Evolutionary conservation across 2,888 invertebrate genomes (phyloP).

Genomic region (Cryptocephalus primarius): DNA sequence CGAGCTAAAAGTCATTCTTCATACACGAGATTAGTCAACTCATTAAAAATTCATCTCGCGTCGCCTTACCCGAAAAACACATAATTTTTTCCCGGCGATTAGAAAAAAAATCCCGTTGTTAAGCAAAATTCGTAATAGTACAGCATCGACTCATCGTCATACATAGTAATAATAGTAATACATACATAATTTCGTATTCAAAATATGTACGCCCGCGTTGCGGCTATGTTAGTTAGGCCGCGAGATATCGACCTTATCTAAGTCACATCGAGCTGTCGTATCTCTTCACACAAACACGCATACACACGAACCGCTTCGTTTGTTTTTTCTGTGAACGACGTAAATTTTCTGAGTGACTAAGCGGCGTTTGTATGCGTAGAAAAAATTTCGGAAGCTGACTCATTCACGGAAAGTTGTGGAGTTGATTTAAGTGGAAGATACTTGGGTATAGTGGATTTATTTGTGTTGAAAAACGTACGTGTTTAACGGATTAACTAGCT

Average conservation of each 20-base stretch:
- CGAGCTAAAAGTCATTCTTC: no score
- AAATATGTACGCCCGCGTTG: constrained; percentile 3
- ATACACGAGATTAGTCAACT: no score
- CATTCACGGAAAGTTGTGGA: no score
- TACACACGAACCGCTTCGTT: constrained; percentile 17
- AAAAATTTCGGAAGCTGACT: constrained; percentile 2
- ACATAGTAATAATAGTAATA: no score
- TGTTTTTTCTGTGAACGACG: constrained; percentile 15
- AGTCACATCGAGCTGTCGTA: constrained; percentile 17
- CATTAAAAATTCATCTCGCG: no score
- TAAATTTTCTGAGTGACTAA: constrained; percentile 25
- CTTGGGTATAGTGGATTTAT: no score
- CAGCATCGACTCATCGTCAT: no score
- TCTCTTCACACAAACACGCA: constrained; percentile 11
- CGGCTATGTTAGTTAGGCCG: constrained; percentile 18
- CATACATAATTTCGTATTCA: constrained; percentile 18
- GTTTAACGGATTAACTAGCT: no score
- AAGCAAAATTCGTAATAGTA: no score
- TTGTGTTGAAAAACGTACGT: no score
- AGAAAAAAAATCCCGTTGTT: no score
- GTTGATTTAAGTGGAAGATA: no score
- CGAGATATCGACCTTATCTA: constrained; percentile 13
- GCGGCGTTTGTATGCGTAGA: constrained; percentile 12
- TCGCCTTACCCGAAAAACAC: background rate
- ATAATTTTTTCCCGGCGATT: background rate